Base-by-base conservation (phyloP, 2,797 vertebrate species). In the Hylomyscus alleni region DNA sequence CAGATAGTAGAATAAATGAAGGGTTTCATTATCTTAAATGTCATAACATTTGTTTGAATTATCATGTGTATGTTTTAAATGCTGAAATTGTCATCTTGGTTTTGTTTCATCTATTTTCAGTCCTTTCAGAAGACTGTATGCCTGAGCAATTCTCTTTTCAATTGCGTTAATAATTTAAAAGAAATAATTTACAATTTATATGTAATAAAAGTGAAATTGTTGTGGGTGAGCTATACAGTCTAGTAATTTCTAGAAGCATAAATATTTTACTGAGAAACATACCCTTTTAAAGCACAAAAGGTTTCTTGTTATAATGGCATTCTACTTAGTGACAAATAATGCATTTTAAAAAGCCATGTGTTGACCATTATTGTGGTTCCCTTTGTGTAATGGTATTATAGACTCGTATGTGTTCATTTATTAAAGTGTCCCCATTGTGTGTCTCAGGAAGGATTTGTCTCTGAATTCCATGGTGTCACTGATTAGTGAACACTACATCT, bases 1-100 rank as follows among this genome's bases (percentile, higher is more conserved):
- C 89, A 97, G 95, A 98, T 98, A 98, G 94, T 98, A 98, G 98
- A 98, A 98, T 98, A 98, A 98, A 97, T 97, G 98, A 98, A 98
- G 98, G 93, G 98, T 98, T 99, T 98, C 98, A 98, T 99, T 98
- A 99, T 99, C 98, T 98, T 98, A 99, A 99, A 98, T 99, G 98
- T 98, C 98, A 98, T 98, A 99, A 98, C 98, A 99, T 99, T 99
- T 98, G 98, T 98, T 98, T 98, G 98, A 99, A 98, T 98, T 98
- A 98, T 98, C 98, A 98, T 98, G 96, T 97, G 98, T 98, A 97
- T 98, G 97, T 98, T 98, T 98, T 97, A 98, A 98, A 98, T 98
- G 98, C 98, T 98, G 98, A 98, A 98, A 98, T 98, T 98, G 97
- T 98, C 98, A 98, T 98, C 97, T 97, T 97, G 86, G 14, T 92